Evolutionary conservation across 1,140 invertebrate genomes (phyloP).

Genomic region (Melanaphis sacchari): DNA sequence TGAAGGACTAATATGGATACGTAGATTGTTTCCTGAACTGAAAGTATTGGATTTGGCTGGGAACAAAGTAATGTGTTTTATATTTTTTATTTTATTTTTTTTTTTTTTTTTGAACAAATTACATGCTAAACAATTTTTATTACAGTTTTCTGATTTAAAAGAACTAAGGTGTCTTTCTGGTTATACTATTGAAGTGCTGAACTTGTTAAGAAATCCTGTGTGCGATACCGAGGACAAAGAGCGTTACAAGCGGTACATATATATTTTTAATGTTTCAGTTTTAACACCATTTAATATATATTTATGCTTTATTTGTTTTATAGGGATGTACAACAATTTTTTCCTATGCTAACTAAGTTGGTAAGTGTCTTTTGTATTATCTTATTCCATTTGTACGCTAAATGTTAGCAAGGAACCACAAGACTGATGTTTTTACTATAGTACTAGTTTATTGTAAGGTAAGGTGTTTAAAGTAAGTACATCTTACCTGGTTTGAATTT

Average conservation of each 20-base stretch:
- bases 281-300: neutral
- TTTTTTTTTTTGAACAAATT: neutral
- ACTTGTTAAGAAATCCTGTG: slow-evolving; percentile 37
- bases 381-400: slow-evolving; percentile 27
- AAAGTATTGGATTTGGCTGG: slow-evolving; percentile 41
- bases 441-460: slow-evolving; percentile 30
- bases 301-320: neutral
- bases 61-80: slow-evolving; percentile 9
- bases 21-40: slow-evolving; percentile 51
- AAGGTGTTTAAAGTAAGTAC: slow-evolving; percentile 47
- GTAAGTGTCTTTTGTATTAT: slow-evolving; percentile 41
- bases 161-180: slow-evolving; percentile 11
- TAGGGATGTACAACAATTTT: slow-evolving; percentile 42
- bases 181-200: slow-evolving; percentile 41
- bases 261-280: neutral
- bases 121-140: neutral
- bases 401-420: neutral
- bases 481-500: slow-evolving; percentile 47
- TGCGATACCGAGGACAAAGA: slow-evolving; percentile 47
- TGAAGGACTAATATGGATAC: slow-evolving; percentile 49
- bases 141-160: slow-evolving; percentile 48
- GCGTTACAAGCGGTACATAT: slow-evolving; percentile 28
- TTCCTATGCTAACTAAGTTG: slow-evolving; percentile 36
- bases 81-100: neutral
- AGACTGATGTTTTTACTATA: slow-evolving; percentile 47